Percentiles rank a stretch among this genome's conserved stretches.
Conservation (phyloP, 2,113 vertebrate species). For the Indicator maculatus region DNA sequence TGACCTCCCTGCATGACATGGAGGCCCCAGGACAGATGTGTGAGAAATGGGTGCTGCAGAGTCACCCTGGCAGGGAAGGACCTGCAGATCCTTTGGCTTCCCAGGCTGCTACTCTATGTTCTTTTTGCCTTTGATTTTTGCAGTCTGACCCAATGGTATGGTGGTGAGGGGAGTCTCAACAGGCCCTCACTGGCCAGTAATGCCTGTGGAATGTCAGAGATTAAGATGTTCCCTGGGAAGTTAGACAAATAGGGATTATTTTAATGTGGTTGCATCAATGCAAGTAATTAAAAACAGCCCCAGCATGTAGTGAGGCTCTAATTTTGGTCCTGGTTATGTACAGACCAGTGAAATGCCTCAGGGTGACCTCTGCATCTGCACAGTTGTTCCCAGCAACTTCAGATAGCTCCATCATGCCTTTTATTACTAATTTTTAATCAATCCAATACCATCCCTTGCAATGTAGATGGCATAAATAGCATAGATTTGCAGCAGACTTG, state of each 20-base stretch:
- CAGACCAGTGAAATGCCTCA: neutral
- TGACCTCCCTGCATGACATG: rapidly evolving
- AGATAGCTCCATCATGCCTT: neutral
- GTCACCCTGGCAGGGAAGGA: neutral
- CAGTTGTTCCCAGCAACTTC: neutral
- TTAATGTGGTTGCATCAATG: neutral
- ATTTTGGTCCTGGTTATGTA: neutral
- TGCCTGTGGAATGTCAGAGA: neutral
- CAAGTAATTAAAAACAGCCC: neutral
- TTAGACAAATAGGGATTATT: neutral
- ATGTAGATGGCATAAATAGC: neutral
- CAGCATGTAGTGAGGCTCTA: neutral
- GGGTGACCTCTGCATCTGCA: neutral
- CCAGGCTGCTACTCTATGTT: neutral
- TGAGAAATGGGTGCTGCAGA: neutral
- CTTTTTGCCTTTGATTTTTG: neutral
- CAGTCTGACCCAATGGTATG: rapidly evolving
- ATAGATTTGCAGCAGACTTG: neutral
- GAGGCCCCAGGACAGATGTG: neutral
- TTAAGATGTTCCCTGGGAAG: neutral
- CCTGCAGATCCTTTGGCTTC: neutral
- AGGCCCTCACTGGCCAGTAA: neutral
- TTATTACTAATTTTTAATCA: neutral
- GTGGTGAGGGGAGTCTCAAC: neutral
- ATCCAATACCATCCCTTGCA: neutral